A percentile compares a stretch with the other conserved stretches of the same genome.
phyloP scores from a whole-genome alignment of 1,140 invertebrate species.

The Drosophila gunungcola region DNA sequence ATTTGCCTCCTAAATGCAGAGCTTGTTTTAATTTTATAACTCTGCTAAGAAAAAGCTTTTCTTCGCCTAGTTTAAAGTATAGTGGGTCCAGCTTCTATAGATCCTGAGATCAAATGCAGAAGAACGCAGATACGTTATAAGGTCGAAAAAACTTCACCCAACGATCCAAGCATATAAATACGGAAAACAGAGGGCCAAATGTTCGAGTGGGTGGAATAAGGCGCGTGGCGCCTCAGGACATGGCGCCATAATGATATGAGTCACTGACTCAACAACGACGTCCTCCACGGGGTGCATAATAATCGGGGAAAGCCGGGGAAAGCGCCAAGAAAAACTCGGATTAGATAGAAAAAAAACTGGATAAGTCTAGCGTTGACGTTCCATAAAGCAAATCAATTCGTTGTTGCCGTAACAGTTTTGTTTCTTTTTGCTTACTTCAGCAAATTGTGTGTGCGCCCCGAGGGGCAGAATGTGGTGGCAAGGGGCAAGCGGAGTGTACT shows the following conservation, averaged over 20 bases:
- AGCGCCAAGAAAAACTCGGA: neutral
- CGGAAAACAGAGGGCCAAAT: neutral
- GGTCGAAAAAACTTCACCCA: neutral
- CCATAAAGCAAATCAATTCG: constrained; percentile 77
- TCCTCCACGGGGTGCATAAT: constrained; percentile 63
- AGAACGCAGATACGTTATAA: no score
- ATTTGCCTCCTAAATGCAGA: no score
- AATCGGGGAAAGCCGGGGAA: constrained; percentile 34
- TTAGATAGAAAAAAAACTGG: neutral
- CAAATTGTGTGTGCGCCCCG: constrained; percentile 68
- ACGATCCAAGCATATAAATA: neutral
- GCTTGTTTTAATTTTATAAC: no score
- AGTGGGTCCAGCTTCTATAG: neutral
- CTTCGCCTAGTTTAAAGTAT: no score
- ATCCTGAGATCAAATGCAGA: neutral
- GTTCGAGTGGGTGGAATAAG: constrained; percentile 18
- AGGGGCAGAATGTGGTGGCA: constrained; percentile 15
- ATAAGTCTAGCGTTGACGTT: constrained; percentile 65
- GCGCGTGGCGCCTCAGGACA: constrained; percentile 69
- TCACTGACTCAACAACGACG: constrained; percentile 56
- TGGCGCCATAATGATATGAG: constrained; percentile 76
- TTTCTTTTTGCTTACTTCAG: constrained; percentile 69
- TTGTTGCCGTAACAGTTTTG: constrained; percentile 47
- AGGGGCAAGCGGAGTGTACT: constrained; percentile 20
- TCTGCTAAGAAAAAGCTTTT: no score